phyloP scores from a whole-genome alignment of 1,140 invertebrate species.

The Neotoxoptera formosana region DNA sequence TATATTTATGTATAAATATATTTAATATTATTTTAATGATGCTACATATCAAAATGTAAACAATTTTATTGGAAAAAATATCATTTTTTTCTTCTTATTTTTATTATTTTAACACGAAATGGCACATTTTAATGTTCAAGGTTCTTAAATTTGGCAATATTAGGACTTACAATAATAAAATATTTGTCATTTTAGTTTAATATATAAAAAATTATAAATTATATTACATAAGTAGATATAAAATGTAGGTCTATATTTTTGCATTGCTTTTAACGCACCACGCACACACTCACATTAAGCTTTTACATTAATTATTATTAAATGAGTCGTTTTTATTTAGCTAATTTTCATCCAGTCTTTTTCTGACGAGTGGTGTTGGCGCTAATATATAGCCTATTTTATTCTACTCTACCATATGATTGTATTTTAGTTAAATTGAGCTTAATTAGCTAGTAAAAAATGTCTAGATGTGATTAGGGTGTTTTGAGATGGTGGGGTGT shows the following conservation, averaged over 20 bases:
- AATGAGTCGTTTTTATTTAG: slow-evolving; percentile 1
- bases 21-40: slow-evolving; percentile 53
- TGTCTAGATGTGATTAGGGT: slow-evolving; percentile 16
- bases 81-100: slow-evolving; percentile 33
- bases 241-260: slow-evolving; percentile 45
- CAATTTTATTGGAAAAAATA: slow-evolving; percentile 52
- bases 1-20: slow-evolving; percentile 52
- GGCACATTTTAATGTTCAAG: slow-evolving; percentile 57
- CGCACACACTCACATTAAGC: slow-evolving; percentile 2
- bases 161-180: slow-evolving; percentile 57
- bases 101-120: slow-evolving; percentile 45
- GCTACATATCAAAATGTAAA: slow-evolving; percentile 58
- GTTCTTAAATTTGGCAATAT: slow-evolving; percentile 53
- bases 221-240: slow-evolving; percentile 54
- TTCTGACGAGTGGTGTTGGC: not conserved
- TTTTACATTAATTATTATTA: slow-evolving; percentile 40
- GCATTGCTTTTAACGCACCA: slow-evolving; percentile 25
- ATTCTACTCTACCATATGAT: slow-evolving; percentile 54
- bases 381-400: slow-evolving; percentile 29
- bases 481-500: slow-evolving; percentile 43
- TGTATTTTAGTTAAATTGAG: slow-evolving; percentile 56
- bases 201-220: slow-evolving; percentile 55
- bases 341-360: slow-evolving; percentile 48
- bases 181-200: slow-evolving; percentile 34
- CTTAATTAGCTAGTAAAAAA: slow-evolving; percentile 58